These are phyloP conservation scores for Loris lydekkerianus DNA, from an alignment of 2,797 vertebrate species.

Conservation along the genomic window DNA sequence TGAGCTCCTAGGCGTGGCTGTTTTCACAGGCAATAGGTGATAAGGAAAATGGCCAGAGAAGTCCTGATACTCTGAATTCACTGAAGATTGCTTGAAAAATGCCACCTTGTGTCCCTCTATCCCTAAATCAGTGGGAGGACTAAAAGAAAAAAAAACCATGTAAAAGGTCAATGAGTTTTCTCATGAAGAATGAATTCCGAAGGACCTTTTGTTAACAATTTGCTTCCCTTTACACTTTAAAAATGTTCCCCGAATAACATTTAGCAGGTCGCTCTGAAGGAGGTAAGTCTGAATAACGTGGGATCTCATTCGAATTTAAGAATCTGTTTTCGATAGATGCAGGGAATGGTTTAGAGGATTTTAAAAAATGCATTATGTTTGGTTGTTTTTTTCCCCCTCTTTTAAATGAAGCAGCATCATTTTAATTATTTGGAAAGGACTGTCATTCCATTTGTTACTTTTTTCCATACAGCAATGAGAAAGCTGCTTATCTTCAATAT, in stretches of 20 bases:
- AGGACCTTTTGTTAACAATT: background rate
- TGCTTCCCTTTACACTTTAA: background rate
- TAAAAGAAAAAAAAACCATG: too few relatives aligned
- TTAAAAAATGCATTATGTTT: background rate
- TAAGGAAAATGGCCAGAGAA: background rate
- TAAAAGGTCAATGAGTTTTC: too few relatives aligned
- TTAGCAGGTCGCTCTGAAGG: background rate
- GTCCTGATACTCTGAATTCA: rapidly evolving
- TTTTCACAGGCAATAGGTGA: background rate
- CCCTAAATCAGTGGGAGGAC: too few relatives aligned
- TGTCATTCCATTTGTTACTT: background rate
- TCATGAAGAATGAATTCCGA: background rate
- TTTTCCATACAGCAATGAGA: background rate
- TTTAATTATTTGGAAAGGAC: background rate
- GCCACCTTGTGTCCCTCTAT: background rate
- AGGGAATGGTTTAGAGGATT: background rate
- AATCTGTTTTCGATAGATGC: background rate
- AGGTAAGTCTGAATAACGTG: background rate
- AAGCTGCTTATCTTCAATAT: background rate
- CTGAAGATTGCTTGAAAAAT: background rate
- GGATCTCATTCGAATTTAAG: background rate
- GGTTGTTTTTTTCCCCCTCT: background rate
- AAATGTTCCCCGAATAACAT: background rate
- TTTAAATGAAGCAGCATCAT: background rate
- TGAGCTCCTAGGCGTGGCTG: background rate